These are phyloP conservation scores for Aix galericulata DNA, from an alignment of 2,113 vertebrate genomes.

Conservation along the genomic window DNA sequence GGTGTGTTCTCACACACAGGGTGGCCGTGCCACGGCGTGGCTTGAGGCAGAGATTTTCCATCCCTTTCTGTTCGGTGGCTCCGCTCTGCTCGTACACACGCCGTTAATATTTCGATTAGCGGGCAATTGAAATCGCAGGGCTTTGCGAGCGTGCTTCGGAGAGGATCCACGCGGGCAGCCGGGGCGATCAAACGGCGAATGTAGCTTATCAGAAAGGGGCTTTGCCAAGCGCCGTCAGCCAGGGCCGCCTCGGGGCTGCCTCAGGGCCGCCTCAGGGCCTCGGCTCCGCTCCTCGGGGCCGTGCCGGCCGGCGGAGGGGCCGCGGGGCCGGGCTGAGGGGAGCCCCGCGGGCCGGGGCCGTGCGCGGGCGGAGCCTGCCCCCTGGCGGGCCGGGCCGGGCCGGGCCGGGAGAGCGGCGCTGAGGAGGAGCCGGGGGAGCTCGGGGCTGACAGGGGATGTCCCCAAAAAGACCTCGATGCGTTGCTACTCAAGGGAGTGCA, in stretches of 20 bases:
- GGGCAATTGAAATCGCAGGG: fast-evolving
- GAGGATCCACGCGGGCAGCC: fast-evolving
- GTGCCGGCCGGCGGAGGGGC: too few relatives aligned
- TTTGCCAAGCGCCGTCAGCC: too few relatives aligned
- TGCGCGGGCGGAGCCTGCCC: too few relatives aligned
- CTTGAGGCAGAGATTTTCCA: fast-evolving
- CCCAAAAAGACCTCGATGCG: fast-evolving
- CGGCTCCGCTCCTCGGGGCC: too few relatives aligned
- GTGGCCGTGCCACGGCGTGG: not conserved
- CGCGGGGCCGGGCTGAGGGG: too few relatives aligned
- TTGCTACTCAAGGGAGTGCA: not conserved
- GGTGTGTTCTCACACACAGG: not conserved
- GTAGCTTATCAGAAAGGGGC: fast-evolving
- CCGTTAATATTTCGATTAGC: fast-evolving
- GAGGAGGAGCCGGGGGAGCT: too few relatives aligned
- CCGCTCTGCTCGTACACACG: fast-evolving
- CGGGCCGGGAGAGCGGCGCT: too few relatives aligned
- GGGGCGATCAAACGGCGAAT: fast-evolving
- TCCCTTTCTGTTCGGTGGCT: fast-evolving
- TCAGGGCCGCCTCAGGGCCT: too few relatives aligned
- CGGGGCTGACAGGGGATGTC: not conserved
- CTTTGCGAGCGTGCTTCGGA: fast-evolving
- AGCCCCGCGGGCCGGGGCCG: too few relatives aligned
- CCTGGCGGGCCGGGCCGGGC: too few relatives aligned
- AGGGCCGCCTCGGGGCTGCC: too few relatives aligned